phyloP scores from a whole-genome alignment of 1,140 invertebrate species.

The Drosophila erecta region DNA sequence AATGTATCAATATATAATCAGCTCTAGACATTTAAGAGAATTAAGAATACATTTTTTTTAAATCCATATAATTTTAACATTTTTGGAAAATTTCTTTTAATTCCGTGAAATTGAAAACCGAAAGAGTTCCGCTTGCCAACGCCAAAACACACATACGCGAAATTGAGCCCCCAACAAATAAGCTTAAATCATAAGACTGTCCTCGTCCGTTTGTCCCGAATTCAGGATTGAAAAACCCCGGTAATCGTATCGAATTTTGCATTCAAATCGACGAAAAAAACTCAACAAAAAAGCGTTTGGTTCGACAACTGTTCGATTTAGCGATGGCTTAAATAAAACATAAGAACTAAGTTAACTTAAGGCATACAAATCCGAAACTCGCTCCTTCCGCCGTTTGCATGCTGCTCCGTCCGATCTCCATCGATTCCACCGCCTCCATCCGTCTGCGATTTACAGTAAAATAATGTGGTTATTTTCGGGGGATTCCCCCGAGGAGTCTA shows the following conservation, averaged over 20 bases:
- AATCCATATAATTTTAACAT: background rate
- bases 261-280: constrained; percentile 31
- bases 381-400: constrained; percentile 48
- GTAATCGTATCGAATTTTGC: constrained; percentile 32
- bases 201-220: constrained; percentile 27
- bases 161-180: constrained; percentile 64
- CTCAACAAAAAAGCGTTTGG: constrained; percentile 48
- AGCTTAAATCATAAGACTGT: constrained; percentile 61
- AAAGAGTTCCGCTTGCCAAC: constrained; percentile 9
- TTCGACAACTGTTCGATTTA: constrained; percentile 41
- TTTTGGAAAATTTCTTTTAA: background rate
- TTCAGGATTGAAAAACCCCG: constrained; percentile 8
- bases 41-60: too few relatives aligned
- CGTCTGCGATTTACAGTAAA: constrained; percentile 52
- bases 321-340: constrained; percentile 68
- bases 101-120: constrained; percentile 5
- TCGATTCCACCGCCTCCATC: constrained; percentile 17
- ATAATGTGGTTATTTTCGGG: constrained; percentile 37
- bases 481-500: constrained; percentile 6
- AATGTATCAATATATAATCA: too few relatives aligned
- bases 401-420: constrained; percentile 41
- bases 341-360: constrained; percentile 79
- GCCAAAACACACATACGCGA: constrained; percentile 31
- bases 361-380: constrained; percentile 65
- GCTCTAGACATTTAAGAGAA: too few relatives aligned